phyloP scores from a whole-genome alignment of 2,888 invertebrate genomes.

The Drosophila borborema region DNA sequence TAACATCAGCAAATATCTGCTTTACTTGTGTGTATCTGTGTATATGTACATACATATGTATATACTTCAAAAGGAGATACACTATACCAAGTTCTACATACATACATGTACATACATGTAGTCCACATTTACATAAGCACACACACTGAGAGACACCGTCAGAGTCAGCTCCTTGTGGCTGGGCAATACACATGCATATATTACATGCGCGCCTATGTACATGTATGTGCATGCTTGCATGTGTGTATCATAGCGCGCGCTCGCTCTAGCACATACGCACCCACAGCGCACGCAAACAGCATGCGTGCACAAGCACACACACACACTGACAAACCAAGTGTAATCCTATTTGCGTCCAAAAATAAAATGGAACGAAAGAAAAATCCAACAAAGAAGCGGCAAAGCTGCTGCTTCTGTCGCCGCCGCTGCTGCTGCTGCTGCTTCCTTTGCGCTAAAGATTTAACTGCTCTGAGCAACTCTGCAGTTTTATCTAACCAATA shows the following conservation, averaged over 20 bases:
- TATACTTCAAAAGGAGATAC: slow-evolving; percentile 24
- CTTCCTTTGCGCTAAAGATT: slow-evolving; percentile 70
- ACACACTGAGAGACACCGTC: not conserved
- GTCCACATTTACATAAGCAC: slow-evolving; percentile 4
- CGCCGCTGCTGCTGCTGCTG: slow-evolving; percentile 54
- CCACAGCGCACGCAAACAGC: slow-evolving; percentile 57
- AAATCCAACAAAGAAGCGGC: slow-evolving; percentile 74
- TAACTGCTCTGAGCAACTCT: slow-evolving; percentile 42
- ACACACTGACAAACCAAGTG: slow-evolving; percentile 37
- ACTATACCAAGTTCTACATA: slow-evolving; percentile 21
- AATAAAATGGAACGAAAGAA: slow-evolving; percentile 63
- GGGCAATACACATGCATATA: slow-evolving; percentile 19
- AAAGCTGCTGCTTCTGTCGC: slow-evolving; percentile 56
- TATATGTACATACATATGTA: not conserved
- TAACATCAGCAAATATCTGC: slow-evolving; percentile 6
- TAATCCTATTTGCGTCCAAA: slow-evolving; percentile 79
- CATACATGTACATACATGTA: not conserved
- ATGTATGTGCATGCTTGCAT: slow-evolving; percentile 13
- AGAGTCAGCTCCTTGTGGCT: slow-evolving; percentile 52
- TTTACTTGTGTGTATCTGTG: not conserved
- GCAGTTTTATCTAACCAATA: slow-evolving; percentile 73
- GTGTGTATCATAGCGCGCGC: slow-evolving; percentile 40
- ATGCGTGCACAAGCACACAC: slow-evolving; percentile 49
- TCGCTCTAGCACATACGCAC: slow-evolving; percentile 46
- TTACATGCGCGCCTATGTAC: not conserved